Evolutionary conservation across 2,113 vertebrate species (phyloP).

Genomic region (Anas platyrhynchos): DNA sequence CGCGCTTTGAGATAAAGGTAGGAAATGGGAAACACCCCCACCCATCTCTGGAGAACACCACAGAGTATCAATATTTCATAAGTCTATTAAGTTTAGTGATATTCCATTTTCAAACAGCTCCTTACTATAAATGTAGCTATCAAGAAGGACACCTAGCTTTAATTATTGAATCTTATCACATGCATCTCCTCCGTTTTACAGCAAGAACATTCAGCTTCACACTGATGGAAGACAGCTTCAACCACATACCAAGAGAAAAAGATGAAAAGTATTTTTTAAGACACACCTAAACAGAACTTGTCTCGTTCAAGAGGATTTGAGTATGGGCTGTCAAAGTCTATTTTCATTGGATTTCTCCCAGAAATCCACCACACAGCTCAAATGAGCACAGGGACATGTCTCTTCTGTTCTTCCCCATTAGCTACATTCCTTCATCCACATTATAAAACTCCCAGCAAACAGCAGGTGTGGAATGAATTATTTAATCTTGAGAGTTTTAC

Average conservation of each 20-base stretch:
- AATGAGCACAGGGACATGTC: background rate
- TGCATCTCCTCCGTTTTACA: background rate
- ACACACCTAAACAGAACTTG: background rate
- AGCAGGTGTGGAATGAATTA: background rate
- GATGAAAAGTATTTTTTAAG: slow-evolving; percentile 5
- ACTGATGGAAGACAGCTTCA: background rate
- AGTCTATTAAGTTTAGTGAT: background rate
- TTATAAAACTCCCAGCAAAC: background rate
- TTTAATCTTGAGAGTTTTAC: background rate
- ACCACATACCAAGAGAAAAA: background rate
- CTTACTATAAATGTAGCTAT: background rate
- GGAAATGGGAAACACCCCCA: background rate
- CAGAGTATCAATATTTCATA: slow-evolving; percentile 39
- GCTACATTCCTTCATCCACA: background rate
- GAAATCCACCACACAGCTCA: background rate
- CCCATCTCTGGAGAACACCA: background rate
- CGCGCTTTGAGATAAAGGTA: background rate
- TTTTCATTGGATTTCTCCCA: slow-evolving; percentile 15
- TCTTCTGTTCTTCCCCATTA: background rate
- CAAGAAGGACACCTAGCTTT: background rate
- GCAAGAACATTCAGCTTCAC: background rate
- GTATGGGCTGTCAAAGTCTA: background rate
- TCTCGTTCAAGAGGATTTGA: slow-evolving; percentile 14
- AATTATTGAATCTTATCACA: slow-evolving; percentile 45
- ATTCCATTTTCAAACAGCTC: background rate